A percentile compares a stretch with the other conserved stretches of the same genome.
Evolutionary conservation across 53 echinoderm and acorn worm species (phyloP).

Genomic region (Crossaster papposus): DNA sequence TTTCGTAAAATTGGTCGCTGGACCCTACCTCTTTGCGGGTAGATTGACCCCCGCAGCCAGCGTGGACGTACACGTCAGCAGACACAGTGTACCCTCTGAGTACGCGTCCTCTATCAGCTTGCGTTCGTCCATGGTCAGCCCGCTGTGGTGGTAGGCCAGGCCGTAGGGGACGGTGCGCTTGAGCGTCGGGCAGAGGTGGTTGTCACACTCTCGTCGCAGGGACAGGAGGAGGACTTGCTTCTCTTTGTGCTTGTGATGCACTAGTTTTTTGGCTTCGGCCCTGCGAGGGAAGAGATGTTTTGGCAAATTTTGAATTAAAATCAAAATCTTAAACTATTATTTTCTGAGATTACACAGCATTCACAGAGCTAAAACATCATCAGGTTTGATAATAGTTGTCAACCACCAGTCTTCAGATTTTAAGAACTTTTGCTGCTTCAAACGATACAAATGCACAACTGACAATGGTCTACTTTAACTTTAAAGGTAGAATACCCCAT

Average conservation of each 20-base stretch:
- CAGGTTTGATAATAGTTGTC: no score
- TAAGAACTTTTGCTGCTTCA: no score
- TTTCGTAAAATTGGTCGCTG: no score
- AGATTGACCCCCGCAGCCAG: constrained; percentile 94
- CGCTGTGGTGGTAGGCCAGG: constrained; percentile 91
- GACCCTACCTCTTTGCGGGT: constrained; percentile 91
- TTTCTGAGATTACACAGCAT: no score
- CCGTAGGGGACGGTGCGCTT: constrained; percentile 85
- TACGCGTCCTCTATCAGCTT: constrained; percentile 95
- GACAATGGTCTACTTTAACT: no score
- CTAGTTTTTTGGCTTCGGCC: constrained; percentile 63
- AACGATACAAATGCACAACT: no score
- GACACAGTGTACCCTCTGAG: constrained; percentile 84
- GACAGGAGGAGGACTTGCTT: constrained; percentile 76
- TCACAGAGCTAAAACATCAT: no score
- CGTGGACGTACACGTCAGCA: constrained; percentile 88
- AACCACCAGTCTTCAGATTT: no score
- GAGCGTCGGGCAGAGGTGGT: constrained; percentile 87
- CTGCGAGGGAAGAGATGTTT: constrained; percentile 11
- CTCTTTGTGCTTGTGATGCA: constrained; percentile 78
- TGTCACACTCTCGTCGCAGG: constrained; percentile 77
- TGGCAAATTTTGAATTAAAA: not conserved
- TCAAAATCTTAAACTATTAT: not conserved
- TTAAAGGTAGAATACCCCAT: no score
- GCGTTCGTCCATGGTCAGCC: constrained; percentile 92